Percentiles rank a stretch among this genome's conserved stretches.
Conservation (phyloP, 1,140 invertebrate species). For the Luehdorfia chinensis region DNA sequence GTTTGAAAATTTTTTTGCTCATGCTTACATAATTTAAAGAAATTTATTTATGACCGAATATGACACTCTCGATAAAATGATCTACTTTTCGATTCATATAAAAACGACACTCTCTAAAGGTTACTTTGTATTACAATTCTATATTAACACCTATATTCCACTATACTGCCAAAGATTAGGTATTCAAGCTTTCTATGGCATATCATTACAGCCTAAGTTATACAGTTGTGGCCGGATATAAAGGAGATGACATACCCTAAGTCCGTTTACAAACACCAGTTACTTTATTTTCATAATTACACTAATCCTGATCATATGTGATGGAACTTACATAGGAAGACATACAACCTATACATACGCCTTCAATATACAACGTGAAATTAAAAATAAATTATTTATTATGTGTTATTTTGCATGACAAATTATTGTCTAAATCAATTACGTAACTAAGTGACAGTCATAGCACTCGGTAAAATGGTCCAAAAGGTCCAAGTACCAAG, state of each 20-base stretch:
- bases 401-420: neutral
- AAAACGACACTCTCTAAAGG: slow-evolving; percentile 57
- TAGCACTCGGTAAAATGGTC: neutral
- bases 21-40: too few relatives aligned
- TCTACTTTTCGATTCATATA: slow-evolving; percentile 56
- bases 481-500: neutral
- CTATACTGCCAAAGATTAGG: slow-evolving; percentile 44
- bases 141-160: slow-evolving; percentile 47
- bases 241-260: slow-evolving; percentile 55
- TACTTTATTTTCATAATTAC: slow-evolving; percentile 50
- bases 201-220: slow-evolving; percentile 55
- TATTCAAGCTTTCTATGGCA: slow-evolving; percentile 53
- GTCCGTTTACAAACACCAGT: slow-evolving; percentile 48
- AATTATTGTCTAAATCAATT: neutral
- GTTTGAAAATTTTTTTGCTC: too few relatives aligned
- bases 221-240: slow-evolving; percentile 58
- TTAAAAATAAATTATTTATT: neutral
- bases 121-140: slow-evolving; percentile 44
- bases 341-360: slow-evolving; percentile 65
- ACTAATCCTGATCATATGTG: slow-evolving; percentile 49
- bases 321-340: slow-evolving; percentile 74
- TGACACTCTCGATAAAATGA: slow-evolving; percentile 10
- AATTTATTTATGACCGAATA: too few relatives aligned
- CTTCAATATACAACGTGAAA: slow-evolving; percentile 36
- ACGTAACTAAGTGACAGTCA: neutral